Conservation (phyloP, 53 echinoderm and acorn worm species). For the Henricia sp. region DNA sequence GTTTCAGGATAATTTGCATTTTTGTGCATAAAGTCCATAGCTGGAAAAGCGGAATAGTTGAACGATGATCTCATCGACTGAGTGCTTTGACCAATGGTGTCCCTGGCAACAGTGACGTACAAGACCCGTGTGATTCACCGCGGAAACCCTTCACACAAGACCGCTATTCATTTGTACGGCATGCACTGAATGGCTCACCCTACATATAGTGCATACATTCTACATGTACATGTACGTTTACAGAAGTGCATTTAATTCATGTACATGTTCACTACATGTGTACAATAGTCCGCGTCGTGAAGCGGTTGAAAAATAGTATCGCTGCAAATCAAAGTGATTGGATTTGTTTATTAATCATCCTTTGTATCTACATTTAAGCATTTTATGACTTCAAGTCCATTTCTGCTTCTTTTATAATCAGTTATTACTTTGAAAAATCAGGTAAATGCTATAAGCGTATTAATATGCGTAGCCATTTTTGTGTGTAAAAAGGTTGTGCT, state of each 20-base stretch:
- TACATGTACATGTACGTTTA: no score
- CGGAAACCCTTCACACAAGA: constrained; percentile 90
- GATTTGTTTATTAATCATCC: not conserved
- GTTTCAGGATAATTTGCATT: no score
- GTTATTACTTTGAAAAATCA: not conserved
- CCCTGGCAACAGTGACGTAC: constrained; percentile 92
- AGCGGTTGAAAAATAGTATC: constrained; percentile 3
- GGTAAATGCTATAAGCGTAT: not conserved
- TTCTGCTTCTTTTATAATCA: not conserved
- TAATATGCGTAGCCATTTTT: constrained; percentile 35
- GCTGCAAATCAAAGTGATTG: not conserved
- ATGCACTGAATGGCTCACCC: not conserved
- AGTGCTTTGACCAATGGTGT: constrained; percentile 67
- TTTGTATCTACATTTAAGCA: not conserved
- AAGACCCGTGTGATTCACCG: constrained; percentile 72
- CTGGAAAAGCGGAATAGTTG: constrained; percentile 42
- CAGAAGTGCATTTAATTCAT: not conserved
- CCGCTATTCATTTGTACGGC: constrained; percentile 6
- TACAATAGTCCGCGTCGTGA: constrained; percentile 51
- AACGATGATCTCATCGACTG: constrained; percentile 51
- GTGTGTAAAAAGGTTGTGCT: constrained; percentile 6
- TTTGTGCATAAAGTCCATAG: no score
- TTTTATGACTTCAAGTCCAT: not conserved
- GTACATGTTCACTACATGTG: not conserved
- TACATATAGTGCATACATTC: not conserved